These are phyloP conservation scores for Criorhina ranunculi DNA, from an alignment of 2,888 invertebrate species.

Conservation along the genomic window DNA sequence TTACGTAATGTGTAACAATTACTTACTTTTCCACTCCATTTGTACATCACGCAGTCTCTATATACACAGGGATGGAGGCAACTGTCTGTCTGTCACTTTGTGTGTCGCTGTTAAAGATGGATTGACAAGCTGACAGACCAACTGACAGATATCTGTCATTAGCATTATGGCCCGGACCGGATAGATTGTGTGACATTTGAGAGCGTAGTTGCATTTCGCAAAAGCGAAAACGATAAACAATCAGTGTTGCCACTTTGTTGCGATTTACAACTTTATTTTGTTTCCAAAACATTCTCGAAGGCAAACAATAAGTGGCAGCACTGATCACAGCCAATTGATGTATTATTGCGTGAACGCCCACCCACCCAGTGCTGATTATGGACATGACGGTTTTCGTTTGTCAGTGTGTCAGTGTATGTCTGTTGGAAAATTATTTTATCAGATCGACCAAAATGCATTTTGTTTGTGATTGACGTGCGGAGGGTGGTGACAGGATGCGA, in stretches of 20 bases:
- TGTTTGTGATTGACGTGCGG: conserved; percentile 14
- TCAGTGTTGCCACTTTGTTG: conserved; percentile 47
- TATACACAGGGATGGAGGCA: not conserved
- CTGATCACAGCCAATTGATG: conserved; percentile 46
- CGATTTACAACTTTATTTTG: no score
- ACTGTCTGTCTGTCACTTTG: conserved; percentile 34
- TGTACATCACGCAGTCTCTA: not conserved
- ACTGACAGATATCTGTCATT: conserved; percentile 76
- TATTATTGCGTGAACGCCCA: conserved; percentile 55
- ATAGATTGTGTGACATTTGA: conserved; percentile 69
- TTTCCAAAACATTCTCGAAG: no score
- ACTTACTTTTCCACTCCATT: conserved; percentile 33
- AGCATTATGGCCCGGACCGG: conserved; percentile 64
- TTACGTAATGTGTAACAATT: conserved; percentile 55
- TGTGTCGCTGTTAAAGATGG: conserved; percentile 47
- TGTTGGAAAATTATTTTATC: conserved; percentile 66
- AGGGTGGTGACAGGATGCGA: not conserved
- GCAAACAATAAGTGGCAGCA: no score
- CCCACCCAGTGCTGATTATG: conserved; percentile 48
- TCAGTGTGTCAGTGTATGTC: conserved; percentile 17
- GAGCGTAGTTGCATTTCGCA: conserved; percentile 54
- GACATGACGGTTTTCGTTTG: conserved; percentile 40
- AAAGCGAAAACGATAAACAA: conserved; percentile 21
- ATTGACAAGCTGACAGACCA: conserved; percentile 71
- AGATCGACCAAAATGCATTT: conserved; percentile 32